A percentile compares a stretch with the other conserved stretches of the same genome.
phyloP scores from a whole-genome alignment of 1,140 invertebrate genomes.

The Theocolax elegans region DNA sequence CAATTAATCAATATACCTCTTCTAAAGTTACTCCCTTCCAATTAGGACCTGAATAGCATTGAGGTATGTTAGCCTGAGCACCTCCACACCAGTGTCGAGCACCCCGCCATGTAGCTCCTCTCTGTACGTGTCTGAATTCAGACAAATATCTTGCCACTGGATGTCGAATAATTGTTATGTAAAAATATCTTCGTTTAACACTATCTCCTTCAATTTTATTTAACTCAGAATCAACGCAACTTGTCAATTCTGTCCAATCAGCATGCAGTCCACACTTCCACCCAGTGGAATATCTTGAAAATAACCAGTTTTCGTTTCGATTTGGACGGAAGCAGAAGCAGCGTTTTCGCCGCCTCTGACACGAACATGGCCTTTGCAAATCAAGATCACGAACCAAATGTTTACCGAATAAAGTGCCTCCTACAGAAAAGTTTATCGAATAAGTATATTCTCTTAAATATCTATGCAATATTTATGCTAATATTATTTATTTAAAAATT shows the following conservation, averaged over 20 bases:
- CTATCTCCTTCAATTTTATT: slow-evolving; percentile 86
- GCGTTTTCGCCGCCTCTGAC: slow-evolving; percentile 85
- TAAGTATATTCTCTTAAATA: too few relatives aligned
- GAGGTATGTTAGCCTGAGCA: slow-evolving; percentile 79
- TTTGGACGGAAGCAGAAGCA: slow-evolving; percentile 94
- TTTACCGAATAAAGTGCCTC: slow-evolving; percentile 93
- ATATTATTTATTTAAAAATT: too few relatives aligned
- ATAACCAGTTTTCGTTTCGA: slow-evolving; percentile 94
- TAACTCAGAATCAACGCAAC: slow-evolving; percentile 87
- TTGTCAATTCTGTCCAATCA: slow-evolving; percentile 96
- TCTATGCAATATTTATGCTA: too few relatives aligned
- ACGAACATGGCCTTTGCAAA: slow-evolving; percentile 86
- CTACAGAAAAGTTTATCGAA: slow-evolving; percentile 60
- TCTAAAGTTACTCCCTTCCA: slow-evolving; percentile 74
- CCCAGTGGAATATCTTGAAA: slow-evolving; percentile 97
- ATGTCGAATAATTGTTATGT: slow-evolving; percentile 93
- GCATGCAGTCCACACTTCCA: slow-evolving; percentile 99
- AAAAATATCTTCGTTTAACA: slow-evolving; percentile 90
- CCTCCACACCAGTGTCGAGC: slow-evolving; percentile 91
- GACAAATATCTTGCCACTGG: slow-evolving; percentile 91
- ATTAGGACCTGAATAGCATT: slow-evolving; percentile 78
- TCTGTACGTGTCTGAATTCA: slow-evolving; percentile 94
- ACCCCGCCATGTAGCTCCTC: slow-evolving; percentile 97
- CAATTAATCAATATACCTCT: slow-evolving; percentile 55
- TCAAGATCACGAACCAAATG: slow-evolving; percentile 95